Evolutionary conservation across 2,113 vertebrate species (phyloP), one percentile per base, ranked within the genome.

Genomic region (Rousettus leschenaultii): DNA sequence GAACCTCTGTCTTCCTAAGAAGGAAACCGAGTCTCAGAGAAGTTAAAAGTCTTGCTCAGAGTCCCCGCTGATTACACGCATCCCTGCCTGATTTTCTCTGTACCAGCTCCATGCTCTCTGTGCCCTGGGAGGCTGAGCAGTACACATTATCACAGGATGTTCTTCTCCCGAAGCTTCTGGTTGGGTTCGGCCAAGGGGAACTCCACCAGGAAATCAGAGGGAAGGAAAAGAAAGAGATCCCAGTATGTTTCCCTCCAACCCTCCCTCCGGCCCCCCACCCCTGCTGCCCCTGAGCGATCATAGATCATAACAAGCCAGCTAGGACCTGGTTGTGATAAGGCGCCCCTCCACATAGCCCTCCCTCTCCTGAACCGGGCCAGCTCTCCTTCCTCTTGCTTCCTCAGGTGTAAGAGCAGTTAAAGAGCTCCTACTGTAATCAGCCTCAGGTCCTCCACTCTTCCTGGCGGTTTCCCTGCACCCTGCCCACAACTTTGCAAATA

Each of bases 351-450:
- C 38, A 18, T 1, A n/a, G 53, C 55, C 30, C 13, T 22, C 14
- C 6, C 16, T n/a, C 73, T 79, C 13, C 40, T 2, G 22, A 51
- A 33, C 13, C 86, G 19, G 21, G 15, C 26, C 24, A 6, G 14
- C 18, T 61, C 10, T 18, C 38, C 57, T 78, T n/a, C 24, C 21
- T 53, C 35, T 51, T 1, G 14, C 45, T 61, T n/a, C 40, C 55
- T 40, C 21, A 68, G 57, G 11, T 5, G 1, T 0, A n/a, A 11
- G 35, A 10, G 18, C 21, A 2, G 8, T 8, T 24, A 14, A 18
- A 43, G 15, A 5, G n/a, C 16, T 6, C 82, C 45, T 6, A 2
- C 35, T 3, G 11, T 1, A 0, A 8, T 0, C 1, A 16, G 22
- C 19, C 40, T 68, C 16, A 4, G 15, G 6, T 5, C 7, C 6